A percentile compares a stretch with the other conserved stretches of the same genome.
These are phyloP conservation scores for Drosophila algonquin DNA, from an alignment of 2,888 invertebrate species.

Conservation along the genomic window DNA sequence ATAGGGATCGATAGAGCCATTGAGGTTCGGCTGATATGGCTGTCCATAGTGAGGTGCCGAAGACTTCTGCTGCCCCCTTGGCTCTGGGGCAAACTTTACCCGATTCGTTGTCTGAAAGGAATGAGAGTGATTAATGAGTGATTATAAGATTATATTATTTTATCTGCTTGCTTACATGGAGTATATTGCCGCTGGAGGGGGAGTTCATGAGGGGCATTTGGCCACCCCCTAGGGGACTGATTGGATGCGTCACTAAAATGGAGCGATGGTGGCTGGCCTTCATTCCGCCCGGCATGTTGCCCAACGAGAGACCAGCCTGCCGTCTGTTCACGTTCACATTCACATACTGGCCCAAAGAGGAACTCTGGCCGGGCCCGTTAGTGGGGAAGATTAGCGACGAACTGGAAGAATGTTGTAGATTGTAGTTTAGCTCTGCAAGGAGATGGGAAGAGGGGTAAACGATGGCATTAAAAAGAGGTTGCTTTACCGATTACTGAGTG, in stretches of 20 bases:
- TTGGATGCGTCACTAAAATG: constrained; percentile 83
- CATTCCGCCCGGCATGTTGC: constrained; percentile 70
- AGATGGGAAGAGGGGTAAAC: constrained; percentile 73
- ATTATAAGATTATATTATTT: neutral
- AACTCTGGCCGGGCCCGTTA: constrained; percentile 84
- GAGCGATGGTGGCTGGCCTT: constrained; percentile 74
- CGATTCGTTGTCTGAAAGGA: constrained; percentile 75
- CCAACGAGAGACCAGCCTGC: constrained; percentile 83
- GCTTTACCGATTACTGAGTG: constrained; percentile 80
- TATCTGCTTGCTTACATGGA: constrained; percentile 84
- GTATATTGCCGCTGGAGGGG: constrained; percentile 89
- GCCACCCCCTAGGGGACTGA: constrained; percentile 70
- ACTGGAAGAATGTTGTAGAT: constrained; percentile 84
- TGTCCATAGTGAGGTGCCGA: constrained; percentile 41
- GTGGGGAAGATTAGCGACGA: constrained; percentile 82
- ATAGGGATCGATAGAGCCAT: constrained; percentile 72
- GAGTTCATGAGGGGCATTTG: constrained; percentile 85
- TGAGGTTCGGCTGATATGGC: constrained; percentile 50
- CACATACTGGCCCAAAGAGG: constrained; percentile 83
- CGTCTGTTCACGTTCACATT: constrained; percentile 77
- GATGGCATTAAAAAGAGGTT: constrained; percentile 68
- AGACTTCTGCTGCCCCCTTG: constrained; percentile 80
- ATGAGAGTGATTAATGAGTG: neutral
- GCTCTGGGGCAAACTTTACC: constrained; percentile 83
- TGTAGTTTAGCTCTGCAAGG: constrained; percentile 84